These are phyloP conservation scores for Pocota personata DNA, from an alignment of 2,888 invertebrate species.

Conservation along the genomic window DNA sequence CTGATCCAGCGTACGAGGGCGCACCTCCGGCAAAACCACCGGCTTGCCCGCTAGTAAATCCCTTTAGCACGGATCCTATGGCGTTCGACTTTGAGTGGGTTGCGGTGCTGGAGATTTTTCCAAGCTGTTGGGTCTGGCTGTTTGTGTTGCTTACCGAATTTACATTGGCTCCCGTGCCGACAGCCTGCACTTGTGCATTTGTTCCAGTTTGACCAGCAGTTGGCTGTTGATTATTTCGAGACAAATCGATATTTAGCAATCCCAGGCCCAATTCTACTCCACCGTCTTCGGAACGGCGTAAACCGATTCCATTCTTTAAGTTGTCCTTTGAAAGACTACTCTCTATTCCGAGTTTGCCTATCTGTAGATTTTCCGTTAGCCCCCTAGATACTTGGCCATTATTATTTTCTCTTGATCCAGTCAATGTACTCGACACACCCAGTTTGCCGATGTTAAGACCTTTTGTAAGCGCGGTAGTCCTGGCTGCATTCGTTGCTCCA, in stretches of 20 bases:
- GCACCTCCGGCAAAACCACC: slow-evolving; percentile 76
- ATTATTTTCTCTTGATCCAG: slow-evolving; percentile 76
- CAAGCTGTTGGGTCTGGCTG: slow-evolving; percentile 76
- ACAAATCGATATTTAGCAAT: slow-evolving; percentile 78
- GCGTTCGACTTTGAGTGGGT: slow-evolving; percentile 78
- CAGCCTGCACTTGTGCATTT: slow-evolving; percentile 76
- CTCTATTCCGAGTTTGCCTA: slow-evolving; percentile 79
- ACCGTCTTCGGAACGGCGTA: slow-evolving; percentile 78
- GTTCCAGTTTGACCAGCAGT: slow-evolving; percentile 75
- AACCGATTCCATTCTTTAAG: slow-evolving; percentile 78
- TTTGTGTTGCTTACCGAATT: slow-evolving; percentile 77
- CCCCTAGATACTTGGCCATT: slow-evolving; percentile 77
- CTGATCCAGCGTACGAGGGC: slow-evolving; percentile 62
- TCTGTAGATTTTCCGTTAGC: slow-evolving; percentile 78
- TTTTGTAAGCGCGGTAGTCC: slow-evolving; percentile 77
- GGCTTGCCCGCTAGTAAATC: slow-evolving; percentile 78
- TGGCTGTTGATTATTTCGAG: slow-evolving; percentile 74
- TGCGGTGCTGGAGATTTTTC: slow-evolving; percentile 77
- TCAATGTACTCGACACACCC: slow-evolving; percentile 79
- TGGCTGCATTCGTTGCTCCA: slow-evolving; percentile 77
- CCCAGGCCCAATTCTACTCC: slow-evolving; percentile 79
- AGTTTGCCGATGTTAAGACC: slow-evolving; percentile 79
- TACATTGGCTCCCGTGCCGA: slow-evolving; percentile 77
- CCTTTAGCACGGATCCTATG: slow-evolving; percentile 76
- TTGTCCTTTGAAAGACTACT: slow-evolving; percentile 79